A percentile compares a stretch with the other conserved stretches of the same genome.
phyloP scores from a whole-genome alignment of 2,113 vertebrate genomes.

The Mesembrinibis cayennensis region DNA sequence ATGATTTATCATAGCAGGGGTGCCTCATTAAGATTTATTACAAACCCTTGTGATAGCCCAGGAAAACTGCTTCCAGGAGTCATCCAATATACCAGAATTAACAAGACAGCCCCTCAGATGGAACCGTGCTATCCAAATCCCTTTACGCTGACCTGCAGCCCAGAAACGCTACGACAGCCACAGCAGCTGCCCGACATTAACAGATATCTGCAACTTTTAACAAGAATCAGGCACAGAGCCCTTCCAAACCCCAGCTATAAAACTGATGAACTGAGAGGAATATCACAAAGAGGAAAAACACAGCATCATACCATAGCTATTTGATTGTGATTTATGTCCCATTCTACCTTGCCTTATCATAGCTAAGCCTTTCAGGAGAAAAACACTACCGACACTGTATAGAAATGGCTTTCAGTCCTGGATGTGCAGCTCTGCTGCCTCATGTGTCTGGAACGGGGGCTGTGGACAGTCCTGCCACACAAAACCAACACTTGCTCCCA shows the following conservation, averaged over 20 bases:
- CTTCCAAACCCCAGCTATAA: background rate
- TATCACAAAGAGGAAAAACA: background rate
- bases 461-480: background rate
- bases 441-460: fast-evolving
- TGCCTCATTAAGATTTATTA: constrained; percentile 50
- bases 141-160: background rate
- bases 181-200: constrained; percentile 24
- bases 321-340: constrained; percentile 8
- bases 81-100: constrained; percentile 4
- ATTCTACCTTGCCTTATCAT: constrained; percentile 9
- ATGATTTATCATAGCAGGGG: constrained; percentile 4
- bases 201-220: constrained; percentile 15
- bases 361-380: background rate
- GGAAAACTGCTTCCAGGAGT: constrained; percentile 38
- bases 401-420: background rate
- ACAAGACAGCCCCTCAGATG: background rate
- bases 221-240: constrained; percentile 1
- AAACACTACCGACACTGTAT: background rate
- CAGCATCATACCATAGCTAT: background rate
- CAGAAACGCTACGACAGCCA: background rate
- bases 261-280: constrained; percentile 50
- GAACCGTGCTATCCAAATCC: constrained; percentile 2
- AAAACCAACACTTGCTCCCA: background rate
- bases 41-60: constrained; percentile 3
- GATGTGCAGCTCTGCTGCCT: background rate